Conservation (phyloP, 2,797 vertebrate genomes). For the Thalassophryne amazonica region DNA sequence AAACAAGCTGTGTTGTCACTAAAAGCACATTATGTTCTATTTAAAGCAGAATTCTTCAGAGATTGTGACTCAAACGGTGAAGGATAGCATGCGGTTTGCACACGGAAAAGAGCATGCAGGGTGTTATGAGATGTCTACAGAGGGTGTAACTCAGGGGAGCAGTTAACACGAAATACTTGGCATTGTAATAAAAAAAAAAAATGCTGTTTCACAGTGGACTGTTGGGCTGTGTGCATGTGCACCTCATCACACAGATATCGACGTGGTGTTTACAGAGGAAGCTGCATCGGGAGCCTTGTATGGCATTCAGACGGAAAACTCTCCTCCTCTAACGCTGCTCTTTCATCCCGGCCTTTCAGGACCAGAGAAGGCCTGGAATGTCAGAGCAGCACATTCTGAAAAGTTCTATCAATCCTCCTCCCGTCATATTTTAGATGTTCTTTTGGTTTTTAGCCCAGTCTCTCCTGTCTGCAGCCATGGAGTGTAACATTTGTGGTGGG, state of each 20-base stretch:
- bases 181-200: neutral
- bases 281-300: constrained; percentile 52
- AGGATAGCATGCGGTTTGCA: neutral
- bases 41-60: too few relatives aligned
- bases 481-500: neutral
- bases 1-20: too few relatives aligned
- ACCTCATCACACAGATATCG: constrained; percentile 13
- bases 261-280: constrained; percentile 56
- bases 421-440: constrained; percentile 6
- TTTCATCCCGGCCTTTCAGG: constrained; percentile 41
- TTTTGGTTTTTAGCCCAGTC: neutral
- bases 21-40: too few relatives aligned
- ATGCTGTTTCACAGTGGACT: neutral
- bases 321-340: constrained; percentile 54
- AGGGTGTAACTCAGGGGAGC: neutral
- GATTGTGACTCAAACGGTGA: neutral
- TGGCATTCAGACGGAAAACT: constrained; percentile 60
- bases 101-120: neutral
- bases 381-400: constrained; percentile 32
- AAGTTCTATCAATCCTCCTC: constrained; percentile 12
- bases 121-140: neutral
- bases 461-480: neutral
- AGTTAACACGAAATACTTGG: neutral
- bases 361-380: constrained; percentile 73
- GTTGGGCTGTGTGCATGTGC: constrained; percentile 17